Base-by-base conservation (phyloP, 2,888 invertebrate species). In the Sinodicranocentrus sp. region DNA sequence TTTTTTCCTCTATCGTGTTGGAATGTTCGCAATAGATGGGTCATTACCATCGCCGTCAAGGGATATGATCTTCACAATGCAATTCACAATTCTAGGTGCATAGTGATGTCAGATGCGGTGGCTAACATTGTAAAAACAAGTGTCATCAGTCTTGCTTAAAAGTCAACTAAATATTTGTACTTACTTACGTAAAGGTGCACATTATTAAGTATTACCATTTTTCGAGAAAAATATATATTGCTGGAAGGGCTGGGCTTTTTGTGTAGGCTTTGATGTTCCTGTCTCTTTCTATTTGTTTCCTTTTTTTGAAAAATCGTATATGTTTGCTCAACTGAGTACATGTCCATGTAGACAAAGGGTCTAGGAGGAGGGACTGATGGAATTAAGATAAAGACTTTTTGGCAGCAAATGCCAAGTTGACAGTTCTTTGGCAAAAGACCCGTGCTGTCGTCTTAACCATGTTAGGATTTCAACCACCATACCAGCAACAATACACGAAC, bases 91-190 rank as follows among this genome's bases (percentile, higher is more conserved):
- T n/a, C n/a, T n/a, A n/a, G n/a, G n/a, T n/a, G n/a, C n/a, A n/a
- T n/a, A n/a, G n/a, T n/a, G n/a, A n/a, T n/a, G n/a, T n/a, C n/a
- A n/a, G n/a, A n/a, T n/a, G n/a, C n/a, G n/a, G n/a, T n/a, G n/a
- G n/a, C n/a, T n/a, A n/a, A n/a, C n/a, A n/a, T n/a, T n/a, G n/a
- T 77, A 17, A 33, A 68, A 33, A 43, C 52, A 77, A 52, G 67
- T 70, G 77, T 78, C 77, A 61, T 78, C 70, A 68, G 59, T 68
- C 48, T 54, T 59, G 77, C 68, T 68, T 43, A 44, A n/a, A 28
- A 77, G 68, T 43, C 77, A 57, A 33, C 68, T 44, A 77, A 77
- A 77, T 77, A 65, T 21, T 28, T 23, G n/a, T 43, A 23, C 15
- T 68, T 48, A 68, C 68, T 26, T 43, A 65, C 8, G 25, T 19